Base-by-base conservation (phyloP, 2,888 invertebrate genomes). In the Andrena hattorfiana region DNA sequence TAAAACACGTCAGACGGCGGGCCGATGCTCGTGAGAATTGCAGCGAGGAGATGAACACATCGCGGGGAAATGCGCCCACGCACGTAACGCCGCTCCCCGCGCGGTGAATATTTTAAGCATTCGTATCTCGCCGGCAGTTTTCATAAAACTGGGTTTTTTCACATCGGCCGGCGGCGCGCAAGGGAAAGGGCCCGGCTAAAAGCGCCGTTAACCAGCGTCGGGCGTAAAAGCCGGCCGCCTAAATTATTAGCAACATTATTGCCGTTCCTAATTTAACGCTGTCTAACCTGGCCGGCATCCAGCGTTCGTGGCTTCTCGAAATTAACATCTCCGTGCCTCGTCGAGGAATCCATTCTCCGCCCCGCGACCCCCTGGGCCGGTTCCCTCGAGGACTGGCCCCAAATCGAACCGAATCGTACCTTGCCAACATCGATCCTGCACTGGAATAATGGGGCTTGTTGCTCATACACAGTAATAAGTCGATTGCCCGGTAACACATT, bases 171-270 rank as follows among this genome's bases (percentile, higher is more conserved):
- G 26, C 13, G 35, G 16, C 30, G 16, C 26, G 59, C 30, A 26
- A 20, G 32, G 54, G 30, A 28, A 51, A 69, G 23, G 35, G 56
- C 54, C 48, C 66, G 42, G 75, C 60, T 80, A 77, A 86, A 77
- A 87, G 85, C 80, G 49, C 73, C 42, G 76, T 85, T 86, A 87
- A 87, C 79, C 68, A 63, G 32, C 73, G 67, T 30, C 62, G 66
- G 67, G 67, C 79, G 69, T 77, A 77, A 83, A 77, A 71, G 79
- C 62, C 8, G 5, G 35, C 51, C 67, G 70, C 69, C 76, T 85
- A 81, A 87, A 87, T 81, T 84, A 88, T 87, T 85, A 77, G 48
- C 73, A 77, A 80, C 60, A 81, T 83, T 84, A 81, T 87, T 86
- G 76, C 54, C 80, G 72, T 82, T 84, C 82, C 78, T 87, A 88